Conservation (phyloP, 2,888 invertebrate species). For the Stenotaenia linearis region DNA sequence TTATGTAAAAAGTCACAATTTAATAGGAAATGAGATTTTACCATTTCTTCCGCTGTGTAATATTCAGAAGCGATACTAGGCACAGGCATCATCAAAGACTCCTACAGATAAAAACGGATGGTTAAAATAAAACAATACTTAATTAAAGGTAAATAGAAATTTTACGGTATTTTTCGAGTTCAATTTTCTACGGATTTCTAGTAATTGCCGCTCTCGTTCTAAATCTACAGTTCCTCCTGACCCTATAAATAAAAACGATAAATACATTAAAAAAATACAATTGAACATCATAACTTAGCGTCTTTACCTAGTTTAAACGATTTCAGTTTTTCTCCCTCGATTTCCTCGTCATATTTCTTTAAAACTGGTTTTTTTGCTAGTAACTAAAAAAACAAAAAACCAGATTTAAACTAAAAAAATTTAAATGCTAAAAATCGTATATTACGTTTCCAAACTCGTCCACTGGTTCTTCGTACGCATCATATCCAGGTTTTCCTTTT, state of each 20-base stretch:
- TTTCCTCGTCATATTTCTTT: slow-evolving; percentile 91
- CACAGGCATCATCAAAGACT: slow-evolving; percentile 64
- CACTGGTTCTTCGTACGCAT: slow-evolving; percentile 69
- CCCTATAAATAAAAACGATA: slow-evolving; percentile 32
- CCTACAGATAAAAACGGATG: slow-evolving; percentile 46
- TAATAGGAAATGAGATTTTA: slow-evolving; percentile 40
- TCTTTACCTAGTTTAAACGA: slow-evolving; percentile 69
- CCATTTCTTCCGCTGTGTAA: slow-evolving; percentile 73
- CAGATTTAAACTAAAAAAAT: too few relatives aligned
- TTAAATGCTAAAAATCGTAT: too few relatives aligned
- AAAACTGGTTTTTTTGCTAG: slow-evolving; percentile 58
- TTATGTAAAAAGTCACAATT: not conserved
- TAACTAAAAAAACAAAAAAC: not conserved
- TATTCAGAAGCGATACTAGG: slow-evolving; percentile 79
- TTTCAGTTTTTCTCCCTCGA: slow-evolving; percentile 62
- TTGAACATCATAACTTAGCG: not conserved
- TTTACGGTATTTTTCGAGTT: slow-evolving; percentile 21
- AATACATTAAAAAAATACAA: not conserved
- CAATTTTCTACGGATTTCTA: slow-evolving; percentile 29
- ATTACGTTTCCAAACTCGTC: slow-evolving; percentile 53
- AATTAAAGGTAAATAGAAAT: not conserved
- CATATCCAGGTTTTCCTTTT: slow-evolving; percentile 66
- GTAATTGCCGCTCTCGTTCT: slow-evolving; percentile 40
- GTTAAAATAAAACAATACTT: not conserved
- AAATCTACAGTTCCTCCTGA: slow-evolving; percentile 27